phyloP scores from a whole-genome alignment of 92 coral and sea anemone genomes.

The Isaurus tuberculatus region DNA sequence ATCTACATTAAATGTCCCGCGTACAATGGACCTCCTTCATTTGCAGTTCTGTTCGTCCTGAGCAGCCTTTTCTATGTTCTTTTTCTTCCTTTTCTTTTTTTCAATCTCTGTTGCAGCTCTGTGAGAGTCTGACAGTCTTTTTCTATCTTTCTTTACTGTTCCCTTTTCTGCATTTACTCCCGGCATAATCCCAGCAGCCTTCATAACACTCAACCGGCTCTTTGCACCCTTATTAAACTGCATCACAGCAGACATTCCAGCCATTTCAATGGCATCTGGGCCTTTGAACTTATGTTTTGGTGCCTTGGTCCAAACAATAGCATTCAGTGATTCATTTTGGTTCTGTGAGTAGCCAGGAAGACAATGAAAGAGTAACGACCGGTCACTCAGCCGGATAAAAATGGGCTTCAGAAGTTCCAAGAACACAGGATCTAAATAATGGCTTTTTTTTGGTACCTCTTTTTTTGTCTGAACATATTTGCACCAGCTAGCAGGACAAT shows the following conservation, averaged over 20 bases:
- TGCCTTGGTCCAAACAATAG: constrained; percentile 48
- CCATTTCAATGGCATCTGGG: constrained; percentile 44
- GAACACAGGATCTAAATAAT: constrained; percentile 44
- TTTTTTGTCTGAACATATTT: background rate
- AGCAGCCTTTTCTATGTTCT: constrained; percentile 13
- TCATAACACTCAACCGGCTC: constrained; percentile 29
- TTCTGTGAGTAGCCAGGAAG: constrained; percentile 25
- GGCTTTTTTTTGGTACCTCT: constrained; percentile 5
- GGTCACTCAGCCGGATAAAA: constrained; percentile 8
- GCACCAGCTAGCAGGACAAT: constrained; percentile 46
- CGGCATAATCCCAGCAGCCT: constrained; percentile 35
- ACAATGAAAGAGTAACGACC: background rate
- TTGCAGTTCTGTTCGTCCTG: no score
- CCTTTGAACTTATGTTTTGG: constrained; percentile 49
- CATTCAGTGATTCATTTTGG: constrained; percentile 33
- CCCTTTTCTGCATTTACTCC: constrained; percentile 1
- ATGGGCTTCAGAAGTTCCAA: background rate
- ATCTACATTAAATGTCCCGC: constrained; percentile 42
- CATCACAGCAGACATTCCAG: constrained; percentile 53
- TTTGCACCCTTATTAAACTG: constrained; percentile 30
- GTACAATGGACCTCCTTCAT: constrained; percentile 29
- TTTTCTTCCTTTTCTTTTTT: constrained; percentile 17
- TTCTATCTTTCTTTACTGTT: background rate
- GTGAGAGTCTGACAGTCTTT: constrained; percentile 6
- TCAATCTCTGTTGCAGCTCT: constrained; percentile 26